These are phyloP conservation scores for Brachirus orientalis DNA, from an alignment of 2,113 vertebrate genomes.

Conservation along the genomic window DNA sequence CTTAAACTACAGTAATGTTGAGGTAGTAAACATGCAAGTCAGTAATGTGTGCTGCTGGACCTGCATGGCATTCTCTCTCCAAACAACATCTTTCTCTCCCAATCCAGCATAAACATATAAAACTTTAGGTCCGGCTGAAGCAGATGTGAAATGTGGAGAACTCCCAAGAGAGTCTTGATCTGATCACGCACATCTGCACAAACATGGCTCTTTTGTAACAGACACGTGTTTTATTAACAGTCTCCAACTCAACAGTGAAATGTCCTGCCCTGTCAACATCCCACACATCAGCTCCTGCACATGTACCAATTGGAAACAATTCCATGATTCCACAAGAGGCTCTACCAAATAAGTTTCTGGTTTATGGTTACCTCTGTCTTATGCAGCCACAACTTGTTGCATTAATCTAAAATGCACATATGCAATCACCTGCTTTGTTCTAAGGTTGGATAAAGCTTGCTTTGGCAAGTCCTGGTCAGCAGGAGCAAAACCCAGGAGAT, in stretches of 20 bases:
- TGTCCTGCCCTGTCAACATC: slow-evolving; percentile 23
- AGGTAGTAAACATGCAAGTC: too few relatives aligned
- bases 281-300: slow-evolving; percentile 11
- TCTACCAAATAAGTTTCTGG: background rate
- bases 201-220: slow-evolving; percentile 65
- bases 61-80: background rate
- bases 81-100: slow-evolving; percentile 31
- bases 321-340: background rate
- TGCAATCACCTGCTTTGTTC: background rate
- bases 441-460: slow-evolving; percentile 13
- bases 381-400: background rate
- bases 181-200: slow-evolving; percentile 75
- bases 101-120: slow-evolving; percentile 17
- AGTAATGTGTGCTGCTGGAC: background rate
- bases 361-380: background rate
- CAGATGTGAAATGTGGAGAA: slow-evolving; percentile 49
- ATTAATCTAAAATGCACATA: slow-evolving; percentile 6
- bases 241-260: slow-evolving; percentile 49
- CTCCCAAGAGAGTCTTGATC: slow-evolving; percentile 53
- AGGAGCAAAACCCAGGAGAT: slow-evolving; percentile 37
- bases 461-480: slow-evolving; percentile 27
- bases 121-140: slow-evolving; percentile 44
- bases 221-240: slow-evolving; percentile 67
- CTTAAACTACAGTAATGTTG: too few relatives aligned
- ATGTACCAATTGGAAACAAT: background rate